A percentile compares a stretch with the other conserved stretches of the same genome.
These are phyloP conservation scores for Folsomia manolachei DNA, from an alignment of 2,888 invertebrate genomes.

Conservation along the genomic window DNA sequence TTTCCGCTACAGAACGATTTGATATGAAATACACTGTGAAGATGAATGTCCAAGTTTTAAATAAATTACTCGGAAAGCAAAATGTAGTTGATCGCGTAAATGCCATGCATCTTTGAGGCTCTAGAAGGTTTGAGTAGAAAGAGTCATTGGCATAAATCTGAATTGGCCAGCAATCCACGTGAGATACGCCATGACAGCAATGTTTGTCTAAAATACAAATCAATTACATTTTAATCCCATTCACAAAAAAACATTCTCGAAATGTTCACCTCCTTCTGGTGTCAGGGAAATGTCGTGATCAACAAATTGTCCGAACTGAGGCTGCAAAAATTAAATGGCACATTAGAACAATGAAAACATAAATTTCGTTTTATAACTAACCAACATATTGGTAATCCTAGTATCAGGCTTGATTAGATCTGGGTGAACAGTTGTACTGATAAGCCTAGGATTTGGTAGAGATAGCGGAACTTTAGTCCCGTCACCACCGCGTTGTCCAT, in stretches of 20 bases:
- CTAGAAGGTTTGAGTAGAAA: constrained; percentile 27
- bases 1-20: constrained; percentile 19
- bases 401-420: constrained; percentile 25
- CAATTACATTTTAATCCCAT: too few relatives aligned
- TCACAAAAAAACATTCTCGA: background rate
- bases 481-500: constrained; percentile 31
- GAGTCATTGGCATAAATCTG: constrained; percentile 33
- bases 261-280: background rate
- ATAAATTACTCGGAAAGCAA: constrained; percentile 43
- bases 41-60: too few relatives aligned
- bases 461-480: background rate
- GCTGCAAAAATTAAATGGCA: too few relatives aligned
- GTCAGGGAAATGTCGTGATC: constrained; percentile 40
- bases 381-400: constrained; percentile 29
- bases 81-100: constrained; percentile 43
- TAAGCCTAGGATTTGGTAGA: constrained; percentile 30
- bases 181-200: constrained; percentile 19
- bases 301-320: constrained; percentile 42
- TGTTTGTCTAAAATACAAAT: constrained; percentile 36
- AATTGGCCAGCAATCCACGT: constrained; percentile 40
- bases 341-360: too few relatives aligned
- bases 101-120: constrained; percentile 38
- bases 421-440: constrained; percentile 26
- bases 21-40: too few relatives aligned
- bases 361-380: too few relatives aligned